Evolutionary conservation across 1,140 invertebrate species (phyloP).

Genomic region (Sarcophaga peregrina): DNA sequence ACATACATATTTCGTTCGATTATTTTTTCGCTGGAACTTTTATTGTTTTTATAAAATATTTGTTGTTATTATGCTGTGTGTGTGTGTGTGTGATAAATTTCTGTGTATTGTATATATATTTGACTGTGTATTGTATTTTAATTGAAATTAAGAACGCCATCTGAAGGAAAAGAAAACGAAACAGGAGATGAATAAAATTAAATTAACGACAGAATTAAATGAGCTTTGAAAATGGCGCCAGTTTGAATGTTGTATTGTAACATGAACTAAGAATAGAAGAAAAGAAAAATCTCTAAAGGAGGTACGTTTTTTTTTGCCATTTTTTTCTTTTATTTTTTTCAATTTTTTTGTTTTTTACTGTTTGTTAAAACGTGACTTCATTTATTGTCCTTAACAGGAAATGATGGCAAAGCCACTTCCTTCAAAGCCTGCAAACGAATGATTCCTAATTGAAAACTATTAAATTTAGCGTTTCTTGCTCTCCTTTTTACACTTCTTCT

Average conservation of each 20-base stretch:
- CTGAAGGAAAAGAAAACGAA: neutral
- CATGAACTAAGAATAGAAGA: neutral
- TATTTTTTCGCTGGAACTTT: no score
- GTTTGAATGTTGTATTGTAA: slow-evolving; percentile 3
- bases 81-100: no score
- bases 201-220: slow-evolving; percentile 41
- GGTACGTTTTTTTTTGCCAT: neutral
- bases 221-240: slow-evolving; percentile 41
- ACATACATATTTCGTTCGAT: no score
- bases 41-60: no score
- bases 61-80: no score
- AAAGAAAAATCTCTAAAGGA: slow-evolving; percentile 17
- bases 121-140: neutral
- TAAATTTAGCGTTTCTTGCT: slow-evolving; percentile 59
- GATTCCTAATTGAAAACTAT: slow-evolving; percentile 67
- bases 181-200: slow-evolving; percentile 24
- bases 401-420: slow-evolving; percentile 38
- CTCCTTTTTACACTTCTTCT: slow-evolving; percentile 44
- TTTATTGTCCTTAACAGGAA: slow-evolving; percentile 58
- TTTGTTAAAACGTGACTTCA: slow-evolving; percentile 60
- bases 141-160: slow-evolving; percentile 2
- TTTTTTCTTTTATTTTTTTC: neutral
- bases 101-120: no score
- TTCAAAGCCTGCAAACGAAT: slow-evolving; percentile 63
- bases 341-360: neutral